phyloP scores from a whole-genome alignment of 2,888 invertebrate species.

The Acholoe squamosa region DNA sequence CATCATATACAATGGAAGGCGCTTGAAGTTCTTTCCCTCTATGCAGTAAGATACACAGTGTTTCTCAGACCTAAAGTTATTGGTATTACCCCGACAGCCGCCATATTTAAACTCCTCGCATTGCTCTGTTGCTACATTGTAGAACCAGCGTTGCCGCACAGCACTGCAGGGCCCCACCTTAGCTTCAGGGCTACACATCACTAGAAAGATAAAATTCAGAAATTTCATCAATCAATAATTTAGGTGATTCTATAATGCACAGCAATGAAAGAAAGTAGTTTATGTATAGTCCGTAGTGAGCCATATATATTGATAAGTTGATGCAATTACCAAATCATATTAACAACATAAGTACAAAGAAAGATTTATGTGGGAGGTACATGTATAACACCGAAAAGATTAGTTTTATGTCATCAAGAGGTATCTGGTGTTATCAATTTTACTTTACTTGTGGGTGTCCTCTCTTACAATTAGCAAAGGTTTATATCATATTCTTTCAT shows the following conservation, averaged over 20 bases:
- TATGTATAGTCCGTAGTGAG: too few species aligned
- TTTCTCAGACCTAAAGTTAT: constrained; percentile 45
- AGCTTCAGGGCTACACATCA: constrained; percentile 19
- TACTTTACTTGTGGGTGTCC: too few species aligned
- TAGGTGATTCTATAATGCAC: neutral
- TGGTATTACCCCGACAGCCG: constrained; percentile 39
- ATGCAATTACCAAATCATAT: too few species aligned
- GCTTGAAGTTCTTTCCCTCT: constrained; percentile 30
- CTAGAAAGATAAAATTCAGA: neutral
- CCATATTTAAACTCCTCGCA: constrained; percentile 50
- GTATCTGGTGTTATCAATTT: too few species aligned
- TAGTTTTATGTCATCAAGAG: too few species aligned
- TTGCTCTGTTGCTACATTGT: neutral
- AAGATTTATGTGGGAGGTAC: too few species aligned
- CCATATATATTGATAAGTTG: too few species aligned
- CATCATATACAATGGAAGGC: constrained; percentile 31
- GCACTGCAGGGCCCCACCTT: constrained; percentile 38
- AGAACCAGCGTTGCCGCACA: constrained; percentile 22
- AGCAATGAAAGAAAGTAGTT: too few species aligned
- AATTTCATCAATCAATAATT: neutral
- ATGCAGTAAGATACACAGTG: constrained; percentile 42
- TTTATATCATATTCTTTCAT: too few species aligned
- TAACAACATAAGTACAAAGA: too few species aligned
- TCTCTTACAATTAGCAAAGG: too few species aligned
- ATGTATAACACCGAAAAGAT: too few species aligned